Percentiles rank a stretch among this genome's conserved stretches.
These are phyloP conservation scores for Hybognathus amarus DNA, from an alignment of 2,797 vertebrate species.

Conservation along the genomic window DNA sequence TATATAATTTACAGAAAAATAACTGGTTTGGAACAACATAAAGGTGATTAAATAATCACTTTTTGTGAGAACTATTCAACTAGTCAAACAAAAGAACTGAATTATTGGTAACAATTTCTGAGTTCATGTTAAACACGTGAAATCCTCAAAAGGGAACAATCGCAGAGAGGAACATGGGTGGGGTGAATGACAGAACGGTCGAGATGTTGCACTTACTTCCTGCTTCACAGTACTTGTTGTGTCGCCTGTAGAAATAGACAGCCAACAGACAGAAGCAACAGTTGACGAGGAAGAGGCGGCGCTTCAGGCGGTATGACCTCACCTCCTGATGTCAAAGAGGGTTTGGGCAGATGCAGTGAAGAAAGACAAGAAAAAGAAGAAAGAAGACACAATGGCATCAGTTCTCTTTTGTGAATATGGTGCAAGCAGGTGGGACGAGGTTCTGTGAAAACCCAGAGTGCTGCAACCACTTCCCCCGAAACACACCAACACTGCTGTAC, in stretches of 20 bases:
- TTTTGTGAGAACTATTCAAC: background rate
- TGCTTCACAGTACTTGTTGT: conserved; percentile 88
- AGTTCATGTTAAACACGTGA: background rate
- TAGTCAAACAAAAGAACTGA: background rate
- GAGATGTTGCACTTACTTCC: conserved; percentile 81
- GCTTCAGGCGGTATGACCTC: conserved; percentile 86
- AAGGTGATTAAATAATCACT: background rate
- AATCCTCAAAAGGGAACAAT: conserved; percentile 11
- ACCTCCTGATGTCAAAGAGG: conserved; percentile 79
- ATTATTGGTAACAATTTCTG: background rate
- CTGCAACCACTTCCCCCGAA: conserved; percentile 60
- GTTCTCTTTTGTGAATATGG: conserved; percentile 49
- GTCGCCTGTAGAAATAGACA: conserved; percentile 84
- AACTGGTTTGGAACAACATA: background rate
- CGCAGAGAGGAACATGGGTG: conserved; percentile 25
- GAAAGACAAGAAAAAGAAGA: conserved; percentile 23
- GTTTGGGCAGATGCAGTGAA: conserved; percentile 32
- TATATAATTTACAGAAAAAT: background rate
- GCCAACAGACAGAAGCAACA: conserved; percentile 77
- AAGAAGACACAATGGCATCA: conserved; percentile 46
- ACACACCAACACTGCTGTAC: conserved; percentile 9
- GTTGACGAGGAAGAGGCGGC: conserved; percentile 86
- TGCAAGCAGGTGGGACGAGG: conserved; percentile 45
- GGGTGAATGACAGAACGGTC: conserved; percentile 15
- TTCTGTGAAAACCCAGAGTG: conserved; percentile 37